Conservation (phyloP, 2,113 vertebrate species). For the Ramphastos sulfuratus region DNA sequence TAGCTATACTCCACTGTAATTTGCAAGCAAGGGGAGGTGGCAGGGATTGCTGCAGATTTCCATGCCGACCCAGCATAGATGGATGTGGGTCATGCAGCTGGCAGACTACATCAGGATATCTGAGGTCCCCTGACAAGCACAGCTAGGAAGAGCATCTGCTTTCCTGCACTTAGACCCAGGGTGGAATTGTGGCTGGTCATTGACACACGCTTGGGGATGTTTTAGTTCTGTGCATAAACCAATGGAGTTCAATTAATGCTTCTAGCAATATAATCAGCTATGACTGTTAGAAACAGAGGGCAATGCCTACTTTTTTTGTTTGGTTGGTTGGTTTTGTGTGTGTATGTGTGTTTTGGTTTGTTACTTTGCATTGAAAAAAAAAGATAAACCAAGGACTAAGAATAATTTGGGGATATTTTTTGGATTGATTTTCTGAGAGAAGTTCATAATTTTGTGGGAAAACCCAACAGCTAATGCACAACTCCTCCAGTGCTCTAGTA, state of each 20-base stretch:
- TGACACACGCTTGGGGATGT: fast-evolving
- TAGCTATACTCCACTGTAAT: background rate
- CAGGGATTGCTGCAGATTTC: background rate
- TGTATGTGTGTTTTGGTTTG: background rate
- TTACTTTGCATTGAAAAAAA: background rate
- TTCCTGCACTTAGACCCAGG: background rate
- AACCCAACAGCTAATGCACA: background rate
- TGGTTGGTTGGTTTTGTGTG: no score
- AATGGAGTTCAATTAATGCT: background rate
- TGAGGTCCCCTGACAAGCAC: background rate
- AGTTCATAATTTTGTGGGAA: background rate
- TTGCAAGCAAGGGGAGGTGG: background rate
- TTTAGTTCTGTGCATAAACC: background rate
- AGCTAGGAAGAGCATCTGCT: background rate
- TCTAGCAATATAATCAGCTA: background rate
- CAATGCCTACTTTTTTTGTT: background rate
- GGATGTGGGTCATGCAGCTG: background rate
- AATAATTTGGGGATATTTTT: background rate
- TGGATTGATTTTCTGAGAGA: background rate
- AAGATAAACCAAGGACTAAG: background rate
- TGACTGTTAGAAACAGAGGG: background rate
- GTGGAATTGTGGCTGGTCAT: background rate
- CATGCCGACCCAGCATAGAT: background rate
- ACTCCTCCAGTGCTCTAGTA: background rate
- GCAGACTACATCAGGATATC: background rate